Evolutionary conservation across 2,888 invertebrate species (phyloP).

Genomic region (Eupithecia insigniata): DNA sequence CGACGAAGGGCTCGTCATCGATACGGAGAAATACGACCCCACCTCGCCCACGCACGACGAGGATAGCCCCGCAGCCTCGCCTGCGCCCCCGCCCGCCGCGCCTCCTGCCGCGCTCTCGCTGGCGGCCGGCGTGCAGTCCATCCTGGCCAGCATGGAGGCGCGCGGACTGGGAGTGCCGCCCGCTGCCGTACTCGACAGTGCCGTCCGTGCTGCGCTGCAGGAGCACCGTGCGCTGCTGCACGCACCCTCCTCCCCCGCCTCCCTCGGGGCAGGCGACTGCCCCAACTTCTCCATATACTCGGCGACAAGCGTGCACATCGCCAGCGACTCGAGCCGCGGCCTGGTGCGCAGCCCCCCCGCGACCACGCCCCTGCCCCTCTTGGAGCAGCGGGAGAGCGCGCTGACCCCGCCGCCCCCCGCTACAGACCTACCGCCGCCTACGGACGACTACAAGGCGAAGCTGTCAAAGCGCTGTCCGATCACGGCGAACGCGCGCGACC

Average conservation of each 20-base stretch:
- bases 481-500: constrained; percentile 69
- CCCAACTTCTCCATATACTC: constrained; percentile 95
- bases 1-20: constrained; percentile 85
- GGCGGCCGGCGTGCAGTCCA: constrained; percentile 47
- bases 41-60: constrained; percentile 80
- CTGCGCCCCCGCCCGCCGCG: constrained; percentile 23
- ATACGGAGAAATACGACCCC: constrained; percentile 84
- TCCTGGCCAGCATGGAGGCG: constrained; percentile 58
- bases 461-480: constrained; percentile 73
- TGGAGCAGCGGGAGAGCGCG: not conserved
- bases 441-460: constrained; percentile 68
- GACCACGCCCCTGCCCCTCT: constrained; percentile 14
- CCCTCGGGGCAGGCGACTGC: constrained; percentile 85
- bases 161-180: constrained; percentile 57
- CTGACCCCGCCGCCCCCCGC: not conserved
- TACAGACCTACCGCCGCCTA: constrained; percentile 8
- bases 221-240: constrained; percentile 67
- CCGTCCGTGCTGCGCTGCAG: constrained; percentile 69
- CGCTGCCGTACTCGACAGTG: constrained; percentile 62
- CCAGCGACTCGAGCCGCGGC: constrained; percentile 75
- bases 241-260: constrained; percentile 42
- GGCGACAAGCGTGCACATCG: constrained; percentile 90
- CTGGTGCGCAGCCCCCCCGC: constrained; percentile 34
- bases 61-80: constrained; percentile 60
- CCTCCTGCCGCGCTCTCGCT: constrained; percentile 27